A percentile compares a stretch with the other conserved stretches of the same genome.
phyloP scores from a whole-genome alignment of 2,888 invertebrate species.

The Anodontia alba region DNA sequence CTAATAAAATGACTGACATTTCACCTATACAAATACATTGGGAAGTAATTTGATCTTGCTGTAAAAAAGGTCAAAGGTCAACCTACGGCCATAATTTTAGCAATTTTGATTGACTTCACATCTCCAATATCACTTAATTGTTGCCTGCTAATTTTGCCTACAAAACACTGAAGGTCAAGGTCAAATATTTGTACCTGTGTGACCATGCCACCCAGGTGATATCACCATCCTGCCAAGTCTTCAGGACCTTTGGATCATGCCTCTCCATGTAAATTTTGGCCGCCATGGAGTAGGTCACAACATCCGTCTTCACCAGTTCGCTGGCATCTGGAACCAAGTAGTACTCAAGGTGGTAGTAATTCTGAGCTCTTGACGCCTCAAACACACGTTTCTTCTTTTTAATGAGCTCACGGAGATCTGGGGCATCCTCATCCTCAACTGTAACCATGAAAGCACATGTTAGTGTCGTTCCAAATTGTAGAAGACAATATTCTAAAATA shows the following conservation, averaged over 20 bases:
- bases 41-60: too few species aligned
- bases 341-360: slow-evolving; percentile 84
- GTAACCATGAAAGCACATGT: slow-evolving; percentile 2
- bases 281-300: slow-evolving; percentile 82
- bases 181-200: too few species aligned
- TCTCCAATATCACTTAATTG: too few species aligned
- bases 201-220: slow-evolving; percentile 84
- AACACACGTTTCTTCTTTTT: slow-evolving; percentile 79
- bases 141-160: too few species aligned
- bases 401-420: slow-evolving; percentile 70
- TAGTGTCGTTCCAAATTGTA: too few species aligned
- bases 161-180: too few species aligned
- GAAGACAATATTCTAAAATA: too few species aligned
- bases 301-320: slow-evolving; percentile 81
- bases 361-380: slow-evolving; percentile 82
- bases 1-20: too few species aligned
- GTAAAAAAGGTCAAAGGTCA: too few species aligned
- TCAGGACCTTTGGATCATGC: slow-evolving; percentile 81
- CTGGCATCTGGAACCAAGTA: slow-evolving; percentile 80
- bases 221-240: slow-evolving; percentile 83
- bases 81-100: too few species aligned
- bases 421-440: slow-evolving; percentile 74
- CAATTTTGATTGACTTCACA: too few species aligned
- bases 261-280: slow-evolving; percentile 83
- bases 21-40: too few species aligned